phyloP scores from a whole-genome alignment of 2,888 invertebrate genomes.

The Eledone cirrhosa region DNA sequence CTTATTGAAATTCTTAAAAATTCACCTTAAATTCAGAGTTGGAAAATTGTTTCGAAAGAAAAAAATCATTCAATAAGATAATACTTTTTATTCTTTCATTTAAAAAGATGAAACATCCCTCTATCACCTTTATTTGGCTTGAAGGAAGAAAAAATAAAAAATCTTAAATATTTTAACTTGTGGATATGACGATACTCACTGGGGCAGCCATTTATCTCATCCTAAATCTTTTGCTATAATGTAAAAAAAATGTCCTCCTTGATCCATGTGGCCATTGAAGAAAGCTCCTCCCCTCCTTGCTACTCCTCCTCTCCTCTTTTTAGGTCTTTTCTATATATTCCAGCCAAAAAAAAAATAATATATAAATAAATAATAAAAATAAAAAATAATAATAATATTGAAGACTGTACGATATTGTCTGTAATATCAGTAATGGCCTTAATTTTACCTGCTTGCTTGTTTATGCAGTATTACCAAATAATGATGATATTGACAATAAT shows the following conservation, averaged over 20 bases:
- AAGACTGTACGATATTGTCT: constrained; percentile 22
- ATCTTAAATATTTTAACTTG: constrained; percentile 7
- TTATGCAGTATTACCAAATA: constrained; percentile 10
- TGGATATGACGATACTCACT: constrained; percentile 21
- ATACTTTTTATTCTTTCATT: too few species aligned
- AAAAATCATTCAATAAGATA: too few species aligned
- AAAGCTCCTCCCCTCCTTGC: too few species aligned
- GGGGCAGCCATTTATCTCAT: constrained; percentile 29
- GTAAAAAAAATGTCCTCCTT: too few species aligned
- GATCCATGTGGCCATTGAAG: too few species aligned
- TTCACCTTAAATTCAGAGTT: too few species aligned
- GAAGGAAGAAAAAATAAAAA: constrained; percentile 13
- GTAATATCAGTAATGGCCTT: constrained; percentile 28
- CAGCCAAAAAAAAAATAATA: constrained; percentile 25
- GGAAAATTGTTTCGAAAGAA: too few species aligned
- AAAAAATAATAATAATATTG: too few species aligned
- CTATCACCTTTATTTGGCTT: background rate
- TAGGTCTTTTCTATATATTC: constrained; percentile 22
- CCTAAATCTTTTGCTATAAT: constrained; percentile 1
- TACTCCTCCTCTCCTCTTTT: background rate
- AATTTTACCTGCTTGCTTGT: constrained; percentile 17
- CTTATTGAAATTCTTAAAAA: too few species aligned
- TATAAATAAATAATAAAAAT: background rate
- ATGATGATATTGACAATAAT: too few species aligned
- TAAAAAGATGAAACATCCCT: too few species aligned